These are phyloP conservation scores for Xenopus petersii DNA, from an alignment of 2,797 vertebrate species.

Conservation along the genomic window DNA sequence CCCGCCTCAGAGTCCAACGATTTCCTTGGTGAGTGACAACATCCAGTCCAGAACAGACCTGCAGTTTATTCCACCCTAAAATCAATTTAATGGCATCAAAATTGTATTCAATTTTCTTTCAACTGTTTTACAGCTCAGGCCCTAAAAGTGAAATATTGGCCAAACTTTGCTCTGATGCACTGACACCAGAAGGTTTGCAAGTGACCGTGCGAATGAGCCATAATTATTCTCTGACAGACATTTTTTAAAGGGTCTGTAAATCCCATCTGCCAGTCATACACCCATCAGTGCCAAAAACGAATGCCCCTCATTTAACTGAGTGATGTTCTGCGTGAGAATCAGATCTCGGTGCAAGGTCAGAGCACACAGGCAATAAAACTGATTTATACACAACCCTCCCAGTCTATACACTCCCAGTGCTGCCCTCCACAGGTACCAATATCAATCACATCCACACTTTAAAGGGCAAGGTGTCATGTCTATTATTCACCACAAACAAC, in stretches of 20 bases:
- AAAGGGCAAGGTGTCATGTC: background rate
- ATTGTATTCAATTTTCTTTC: no score
- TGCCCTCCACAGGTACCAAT: background rate
- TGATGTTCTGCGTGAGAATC: constrained; percentile 20
- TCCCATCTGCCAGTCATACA: constrained; percentile 27
- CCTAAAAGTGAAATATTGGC: no score
- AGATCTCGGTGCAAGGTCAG: constrained; percentile 18
- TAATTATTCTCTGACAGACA: constrained; percentile 17
- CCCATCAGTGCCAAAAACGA: background rate
- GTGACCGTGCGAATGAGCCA: constrained; percentile 16
- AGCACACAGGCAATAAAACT: constrained; percentile 10
- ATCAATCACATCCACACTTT: constrained; percentile 24
- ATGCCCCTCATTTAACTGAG: constrained; percentile 14
- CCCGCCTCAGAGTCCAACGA: no score
- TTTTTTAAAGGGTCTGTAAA: constrained; percentile 21
- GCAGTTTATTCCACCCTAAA: no score
- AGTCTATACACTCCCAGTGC: constrained; percentile 9
- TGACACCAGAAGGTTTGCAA: background rate
- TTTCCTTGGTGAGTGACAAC: no score
- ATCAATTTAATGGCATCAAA: no score
- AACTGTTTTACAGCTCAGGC: background rate
- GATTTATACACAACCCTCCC: constrained; percentile 20
- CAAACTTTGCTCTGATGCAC: no score
- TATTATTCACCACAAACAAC: constrained; percentile 16
- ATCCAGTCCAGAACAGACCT: no score